Percentiles rank a stretch among this genome's conserved stretches.
Conservation (phyloP, 2,797 vertebrate species). For the Sternotherus odoratus region DNA sequence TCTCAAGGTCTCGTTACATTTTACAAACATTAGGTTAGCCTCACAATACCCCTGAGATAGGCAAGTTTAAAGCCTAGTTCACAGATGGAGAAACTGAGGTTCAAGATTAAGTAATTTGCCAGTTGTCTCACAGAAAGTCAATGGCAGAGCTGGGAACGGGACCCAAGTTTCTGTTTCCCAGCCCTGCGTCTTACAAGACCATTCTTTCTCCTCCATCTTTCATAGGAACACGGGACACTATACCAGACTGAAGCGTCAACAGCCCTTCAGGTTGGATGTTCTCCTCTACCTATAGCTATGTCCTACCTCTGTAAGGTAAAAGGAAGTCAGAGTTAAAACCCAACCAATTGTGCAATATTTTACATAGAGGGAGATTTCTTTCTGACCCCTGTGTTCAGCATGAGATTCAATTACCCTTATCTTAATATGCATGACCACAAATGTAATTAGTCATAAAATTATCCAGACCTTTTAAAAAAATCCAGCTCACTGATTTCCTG, state of each 20-base stretch:
- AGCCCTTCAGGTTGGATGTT: not conserved
- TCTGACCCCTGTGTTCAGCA: conserved; percentile 20
- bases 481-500: conserved; percentile 43
- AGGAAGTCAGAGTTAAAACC: conserved; percentile 13
- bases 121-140: not conserved
- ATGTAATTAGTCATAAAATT: conserved; percentile 68
- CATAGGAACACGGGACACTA: not conserved
- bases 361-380: conserved; percentile 12
- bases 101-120: conserved; percentile 17
- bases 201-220: not conserved
- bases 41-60: not conserved
- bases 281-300: conserved; percentile 29
- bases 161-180: not conserved
- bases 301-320: not conserved
- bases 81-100: conserved; percentile 6
- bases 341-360: not conserved
- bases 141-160: not conserved
- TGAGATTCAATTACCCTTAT: conserved; percentile 62
- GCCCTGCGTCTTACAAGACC: conserved; percentile 1
- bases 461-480: conserved; percentile 28
- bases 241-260: conserved; percentile 32
- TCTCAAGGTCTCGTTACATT: not conserved
- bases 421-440: conserved; percentile 55
- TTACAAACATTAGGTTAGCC: not conserved
- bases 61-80: not conserved